These are phyloP conservation scores for Limnephilus marmoratus DNA, from an alignment of 2,888 invertebrate species.

Conservation along the genomic window DNA sequence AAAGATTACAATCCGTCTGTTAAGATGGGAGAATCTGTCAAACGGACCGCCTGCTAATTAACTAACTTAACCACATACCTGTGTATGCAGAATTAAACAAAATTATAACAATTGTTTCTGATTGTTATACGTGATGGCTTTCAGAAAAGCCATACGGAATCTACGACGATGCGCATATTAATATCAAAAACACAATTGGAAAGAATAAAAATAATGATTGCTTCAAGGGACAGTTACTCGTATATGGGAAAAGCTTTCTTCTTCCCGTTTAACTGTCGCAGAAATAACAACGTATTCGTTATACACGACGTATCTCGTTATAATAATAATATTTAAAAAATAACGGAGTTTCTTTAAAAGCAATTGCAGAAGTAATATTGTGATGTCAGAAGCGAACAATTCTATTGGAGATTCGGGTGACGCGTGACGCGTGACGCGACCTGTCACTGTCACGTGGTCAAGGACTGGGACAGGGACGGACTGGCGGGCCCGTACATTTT, in stretches of 20 bases:
- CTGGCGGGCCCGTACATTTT: background rate
- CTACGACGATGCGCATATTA: background rate
- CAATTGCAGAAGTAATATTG: background rate
- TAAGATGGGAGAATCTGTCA: too few species aligned
- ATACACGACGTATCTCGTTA: background rate
- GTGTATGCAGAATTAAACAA: too few species aligned
- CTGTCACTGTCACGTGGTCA: background rate
- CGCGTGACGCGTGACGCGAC: background rate
- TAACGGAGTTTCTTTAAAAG: background rate
- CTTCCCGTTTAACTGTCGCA: background rate
- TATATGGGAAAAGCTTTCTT: background rate
- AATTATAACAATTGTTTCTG: too few species aligned
- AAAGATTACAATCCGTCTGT: too few species aligned
- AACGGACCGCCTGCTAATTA: too few species aligned
- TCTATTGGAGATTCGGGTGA: background rate
- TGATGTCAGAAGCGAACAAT: background rate
- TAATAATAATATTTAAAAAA: background rate
- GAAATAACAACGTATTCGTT: background rate
- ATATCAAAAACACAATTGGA: background rate
- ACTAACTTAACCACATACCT: too few species aligned
- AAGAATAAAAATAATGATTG: background rate
- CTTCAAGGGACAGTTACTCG: background rate
- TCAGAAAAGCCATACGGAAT: background rate
- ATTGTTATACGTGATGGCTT: too few species aligned
- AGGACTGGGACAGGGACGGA: background rate